phyloP scores from a whole-genome alignment of 1,140 invertebrate species.

The Eciton burchellii region DNA sequence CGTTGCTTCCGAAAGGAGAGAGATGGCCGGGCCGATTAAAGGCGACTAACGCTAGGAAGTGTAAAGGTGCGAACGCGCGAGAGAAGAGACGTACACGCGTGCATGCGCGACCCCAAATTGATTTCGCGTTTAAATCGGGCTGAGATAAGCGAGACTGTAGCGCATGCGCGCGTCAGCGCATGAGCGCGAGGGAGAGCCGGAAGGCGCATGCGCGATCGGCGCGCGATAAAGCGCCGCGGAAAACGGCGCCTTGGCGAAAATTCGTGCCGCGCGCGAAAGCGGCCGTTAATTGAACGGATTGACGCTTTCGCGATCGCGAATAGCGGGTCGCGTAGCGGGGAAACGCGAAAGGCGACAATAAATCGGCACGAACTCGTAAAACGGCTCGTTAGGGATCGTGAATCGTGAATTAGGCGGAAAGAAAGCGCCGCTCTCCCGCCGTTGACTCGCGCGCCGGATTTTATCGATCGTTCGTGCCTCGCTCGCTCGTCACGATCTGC shows the following conservation, averaged over 20 bases:
- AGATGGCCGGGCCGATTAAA: background rate
- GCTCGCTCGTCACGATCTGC: constrained; percentile 9
- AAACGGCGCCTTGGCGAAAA: constrained; percentile 55
- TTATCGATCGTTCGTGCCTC: constrained; percentile 10
- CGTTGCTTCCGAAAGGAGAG: background rate
- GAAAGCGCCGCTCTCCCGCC: background rate
- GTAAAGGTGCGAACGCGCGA: background rate
- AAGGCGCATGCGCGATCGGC: constrained; percentile 30
- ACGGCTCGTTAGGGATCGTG: constrained; percentile 23
- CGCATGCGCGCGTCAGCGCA: too few species aligned
- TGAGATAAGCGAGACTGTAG: constrained; percentile 64
- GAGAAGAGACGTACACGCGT: background rate
- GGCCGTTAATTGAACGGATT: constrained; percentile 66
- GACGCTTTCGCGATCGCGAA: constrained; percentile 46
- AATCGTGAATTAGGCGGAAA: constrained; percentile 39
- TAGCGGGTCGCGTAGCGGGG: constrained; percentile 23
- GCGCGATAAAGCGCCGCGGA: constrained; percentile 39
- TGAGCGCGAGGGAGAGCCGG: background rate
- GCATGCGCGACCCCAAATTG: constrained; percentile 68
- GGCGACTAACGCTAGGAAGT: background rate
- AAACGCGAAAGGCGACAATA: constrained; percentile 43
- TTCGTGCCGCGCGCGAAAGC: constrained; percentile 54
- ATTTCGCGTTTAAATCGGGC: constrained; percentile 77
- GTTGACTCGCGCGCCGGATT: constrained; percentile 6
- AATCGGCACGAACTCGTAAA: constrained; percentile 26